A percentile compares a stretch with the other conserved stretches of the same genome.
Evolutionary conservation across 2,113 vertebrate species (phyloP).

Genomic region (Eublepharis macularius): DNA sequence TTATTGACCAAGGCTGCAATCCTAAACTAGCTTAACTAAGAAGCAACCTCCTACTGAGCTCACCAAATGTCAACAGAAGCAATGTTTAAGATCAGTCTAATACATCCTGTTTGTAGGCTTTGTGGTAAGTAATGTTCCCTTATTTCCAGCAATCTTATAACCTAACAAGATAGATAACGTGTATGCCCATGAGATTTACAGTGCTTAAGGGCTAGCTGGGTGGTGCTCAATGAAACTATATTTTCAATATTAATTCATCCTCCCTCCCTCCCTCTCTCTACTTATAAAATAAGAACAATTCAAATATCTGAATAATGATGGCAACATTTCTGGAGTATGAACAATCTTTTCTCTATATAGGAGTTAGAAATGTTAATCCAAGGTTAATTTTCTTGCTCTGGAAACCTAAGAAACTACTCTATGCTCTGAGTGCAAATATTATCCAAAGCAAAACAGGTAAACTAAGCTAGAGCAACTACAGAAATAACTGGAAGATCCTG

Average conservation of each 20-base stretch:
- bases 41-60: not conserved
- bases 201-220: not conserved
- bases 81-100: not conserved
- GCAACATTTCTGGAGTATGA: not conserved
- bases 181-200: not conserved
- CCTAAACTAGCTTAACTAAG: not conserved
- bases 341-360: not conserved
- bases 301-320: not conserved
- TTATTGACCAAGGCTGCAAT: not conserved
- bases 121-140: not conserved
- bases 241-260: not conserved
- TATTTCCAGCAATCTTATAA: not conserved
- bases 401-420: not conserved
- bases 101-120: not conserved
- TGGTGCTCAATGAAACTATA: not conserved
- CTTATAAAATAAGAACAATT: not conserved
- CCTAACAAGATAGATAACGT: not conserved
- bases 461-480: rapidly evolving
- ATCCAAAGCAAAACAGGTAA: not conserved
- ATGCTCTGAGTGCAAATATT: not conserved
- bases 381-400: not conserved
- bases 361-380: not conserved
- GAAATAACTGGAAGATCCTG: not conserved
- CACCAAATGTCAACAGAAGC: not conserved
- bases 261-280: not conserved